Evolutionary conservation across 2,888 invertebrate genomes (phyloP), one percentile per base, ranked within the genome.

Genomic region (Tricholauxania praeusta): DNA sequence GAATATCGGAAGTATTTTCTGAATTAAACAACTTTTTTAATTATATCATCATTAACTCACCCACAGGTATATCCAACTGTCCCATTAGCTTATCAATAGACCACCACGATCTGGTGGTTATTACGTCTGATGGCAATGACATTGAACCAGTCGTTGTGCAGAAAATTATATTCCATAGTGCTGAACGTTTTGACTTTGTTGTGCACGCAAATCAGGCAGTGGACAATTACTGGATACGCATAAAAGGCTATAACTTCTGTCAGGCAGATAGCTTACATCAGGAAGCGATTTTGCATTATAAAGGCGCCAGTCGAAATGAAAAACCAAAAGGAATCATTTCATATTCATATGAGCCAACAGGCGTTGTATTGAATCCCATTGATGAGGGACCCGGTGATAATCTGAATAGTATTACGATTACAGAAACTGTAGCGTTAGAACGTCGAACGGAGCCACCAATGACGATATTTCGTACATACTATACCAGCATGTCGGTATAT

Each of bases 141-240:
- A 80, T 85, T 39, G 85, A 85, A 64, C 85, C 85, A 0, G 77
- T 84, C 3, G 73, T 76, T 17, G 85, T 85, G 28, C 82, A 82
- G 67, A 83, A 82, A 72, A 79, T 85, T 3, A 80, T 81, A 60
- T 74, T 85, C 3, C 80, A 83, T 74, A 82, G 81, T 2, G 85
- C 81, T 0, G 85, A 85, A 74, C 81, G 85, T n/a, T 84, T 79
- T 48, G 85, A 85, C 72, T 83, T 85, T 75, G 79, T 85, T 8
- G 68, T 85, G 52, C 82, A 85, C 60, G 84, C 85, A 12, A 83
- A 83, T 73, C 81, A 80, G 52, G 74, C 75, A n/a, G 78, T 83
- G 47, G 77, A 72, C 15, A 85, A 84, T 62, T 85, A 85, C 72
- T 85, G 85, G 85, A 72, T 85, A 52, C 84, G 85, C 39, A 72